Conservation (phyloP, 2,888 invertebrate species). For the Drosophila kokeensis region DNA sequence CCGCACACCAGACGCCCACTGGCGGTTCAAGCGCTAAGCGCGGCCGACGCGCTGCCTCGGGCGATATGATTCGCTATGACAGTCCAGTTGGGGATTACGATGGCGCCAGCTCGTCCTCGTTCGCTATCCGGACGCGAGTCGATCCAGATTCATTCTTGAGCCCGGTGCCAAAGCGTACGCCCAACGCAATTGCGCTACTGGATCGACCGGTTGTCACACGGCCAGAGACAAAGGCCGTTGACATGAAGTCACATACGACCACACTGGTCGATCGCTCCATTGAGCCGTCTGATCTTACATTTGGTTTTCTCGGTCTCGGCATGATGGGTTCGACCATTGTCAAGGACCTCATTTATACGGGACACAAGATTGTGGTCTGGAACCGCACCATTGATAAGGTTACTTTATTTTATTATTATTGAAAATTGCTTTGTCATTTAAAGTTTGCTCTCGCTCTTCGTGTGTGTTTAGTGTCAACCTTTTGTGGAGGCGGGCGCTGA, state of each 20-base stretch:
- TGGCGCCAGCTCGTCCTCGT: constrained; percentile 67
- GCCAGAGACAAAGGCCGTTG: constrained; percentile 91
- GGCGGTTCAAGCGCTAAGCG: constrained; percentile 73
- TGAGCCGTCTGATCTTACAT: constrained; percentile 92
- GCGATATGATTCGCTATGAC: constrained; percentile 84
- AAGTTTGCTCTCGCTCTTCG: not conserved
- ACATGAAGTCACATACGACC: constrained; percentile 91
- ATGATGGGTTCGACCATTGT: constrained; percentile 98
- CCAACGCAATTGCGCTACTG: constrained; percentile 82
- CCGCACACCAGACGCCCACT: constrained; percentile 61
- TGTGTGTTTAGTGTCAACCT: constrained; percentile 87
- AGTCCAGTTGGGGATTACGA: constrained; percentile 64
- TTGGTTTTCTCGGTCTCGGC: constrained; percentile 97
- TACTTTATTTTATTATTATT: not conserved
- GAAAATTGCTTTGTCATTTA: not conserved
- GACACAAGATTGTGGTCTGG: constrained; percentile 97
- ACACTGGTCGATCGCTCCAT: constrained; percentile 94
- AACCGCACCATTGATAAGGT: constrained; percentile 95
- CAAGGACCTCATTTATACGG: constrained; percentile 96
- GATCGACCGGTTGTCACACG: constrained; percentile 84
- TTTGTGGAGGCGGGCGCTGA: constrained; percentile 95
- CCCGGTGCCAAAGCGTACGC: constrained; percentile 68
- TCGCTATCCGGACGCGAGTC: constrained; percentile 72
- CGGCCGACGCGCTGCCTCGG: constrained; percentile 85
- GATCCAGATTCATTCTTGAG: constrained; percentile 70